Evolutionary conservation across 1,140 invertebrate genomes (phyloP), one percentile per base, ranked within the genome.

Genomic region (Drosophila sp.): DNA sequence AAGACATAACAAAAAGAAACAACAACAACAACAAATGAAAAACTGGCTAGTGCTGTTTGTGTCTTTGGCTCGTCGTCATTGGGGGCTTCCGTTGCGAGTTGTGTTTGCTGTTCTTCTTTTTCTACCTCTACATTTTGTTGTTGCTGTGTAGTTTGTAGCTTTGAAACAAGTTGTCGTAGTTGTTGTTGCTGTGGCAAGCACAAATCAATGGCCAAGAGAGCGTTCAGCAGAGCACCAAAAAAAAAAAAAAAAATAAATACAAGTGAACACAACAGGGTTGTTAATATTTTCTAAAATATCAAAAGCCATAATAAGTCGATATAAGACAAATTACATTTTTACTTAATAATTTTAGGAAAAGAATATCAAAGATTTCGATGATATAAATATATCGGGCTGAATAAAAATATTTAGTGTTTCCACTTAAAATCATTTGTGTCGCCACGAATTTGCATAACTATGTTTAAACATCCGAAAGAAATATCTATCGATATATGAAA

Each of bases 61-160:
- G 76, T 82, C 78, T 80, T 79, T 73, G 62, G 59, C 61, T n/a
- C n/a, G n/a, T 81, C 82, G 83, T 73, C 83, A 82, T 89, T 89
- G 80, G 76, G 59, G 69, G 84, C 77, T 89, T 89, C 80, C 80
- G 83, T 72, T 89, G 76, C 58, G 53, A 72, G 62, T 71, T 72
- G 29, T 46, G 69, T 7, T 45, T 70, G 21, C 21, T 21, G 21
- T 21, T 21, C 4, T 21, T 1, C 21, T 21, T 21, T 4, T 21
- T 21, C 21, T 21, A 2, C 54, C 29, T 65, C 41, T 57, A 66
- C 36, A 58, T 76, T 25, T 71, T 59, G 64, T 48, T 71, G 62
- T 36, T 75, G 54, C 51, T 51, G 59, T 76, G 59, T 62, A 62
- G 59, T 51, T 45, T 76, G 59, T 67, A 67, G 57, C 75, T 75